Conservation (phyloP, 2,888 invertebrate genomes). For the Scrobipalpa costella region DNA sequence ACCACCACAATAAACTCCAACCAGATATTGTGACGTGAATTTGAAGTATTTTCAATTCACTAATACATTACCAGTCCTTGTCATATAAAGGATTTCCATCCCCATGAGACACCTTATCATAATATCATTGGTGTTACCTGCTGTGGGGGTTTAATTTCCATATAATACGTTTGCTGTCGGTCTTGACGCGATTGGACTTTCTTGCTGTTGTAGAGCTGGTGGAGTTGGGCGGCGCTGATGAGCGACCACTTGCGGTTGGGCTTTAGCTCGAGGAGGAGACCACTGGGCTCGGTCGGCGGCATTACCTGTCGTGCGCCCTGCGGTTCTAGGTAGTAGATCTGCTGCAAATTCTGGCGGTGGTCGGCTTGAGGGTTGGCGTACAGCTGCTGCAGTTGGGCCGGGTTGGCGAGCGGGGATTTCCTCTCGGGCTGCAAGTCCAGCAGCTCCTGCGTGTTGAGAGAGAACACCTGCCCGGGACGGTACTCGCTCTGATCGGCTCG, state of each 20-base stretch:
- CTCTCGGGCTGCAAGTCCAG: conserved; percentile 70
- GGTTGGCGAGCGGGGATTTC: conserved; percentile 59
- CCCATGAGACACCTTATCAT: background rate
- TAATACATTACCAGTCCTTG: conserved; percentile 9
- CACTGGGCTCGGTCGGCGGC: conserved; percentile 4
- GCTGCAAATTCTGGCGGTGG: conserved; percentile 65
- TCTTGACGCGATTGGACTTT: conserved; percentile 3
- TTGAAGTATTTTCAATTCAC: background rate
- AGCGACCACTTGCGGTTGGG: conserved; percentile 13
- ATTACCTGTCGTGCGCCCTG: conserved; percentile 63
- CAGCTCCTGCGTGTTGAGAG: conserved; percentile 67
- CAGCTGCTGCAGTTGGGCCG: conserved; percentile 64
- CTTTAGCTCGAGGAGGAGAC: conserved; percentile 14
- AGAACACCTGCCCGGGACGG: conserved; percentile 73
- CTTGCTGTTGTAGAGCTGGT: background rate
- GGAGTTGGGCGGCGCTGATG: conserved; percentile 2
- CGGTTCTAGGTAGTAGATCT: conserved; percentile 66
- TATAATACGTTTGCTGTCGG: background rate
- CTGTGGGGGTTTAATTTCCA: background rate
- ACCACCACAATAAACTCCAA: background rate
- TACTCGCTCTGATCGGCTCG: conserved; percentile 61
- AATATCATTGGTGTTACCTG: conserved; percentile 16
- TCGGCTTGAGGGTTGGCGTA: conserved; percentile 63
- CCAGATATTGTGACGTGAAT: too few relatives aligned
- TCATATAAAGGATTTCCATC: conserved; percentile 16